Percentiles rank a stretch among this genome's conserved stretches.
These are phyloP conservation scores for Xyrauchen texanus DNA, from an alignment of 2,113 vertebrate species.

Conservation along the genomic window DNA sequence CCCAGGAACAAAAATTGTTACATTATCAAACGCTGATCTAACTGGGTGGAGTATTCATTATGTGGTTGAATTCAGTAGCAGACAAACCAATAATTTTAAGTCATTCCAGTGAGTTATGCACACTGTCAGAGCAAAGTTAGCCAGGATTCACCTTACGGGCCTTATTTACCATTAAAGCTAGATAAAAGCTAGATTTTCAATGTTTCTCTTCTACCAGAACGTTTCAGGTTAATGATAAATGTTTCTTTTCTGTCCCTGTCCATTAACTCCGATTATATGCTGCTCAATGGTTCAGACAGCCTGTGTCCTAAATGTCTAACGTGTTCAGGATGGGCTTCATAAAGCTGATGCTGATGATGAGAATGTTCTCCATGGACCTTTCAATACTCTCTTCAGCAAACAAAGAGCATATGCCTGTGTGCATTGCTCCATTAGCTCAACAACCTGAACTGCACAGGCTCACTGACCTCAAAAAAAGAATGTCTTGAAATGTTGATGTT, in stretches of 20 bases:
- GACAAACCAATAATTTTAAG: not conserved
- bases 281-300: constrained; percentile 36
- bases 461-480: constrained; percentile 16
- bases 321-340: constrained; percentile 7
- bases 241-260: constrained; percentile 12
- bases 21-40: constrained; percentile 3
- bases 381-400: constrained; percentile 42
- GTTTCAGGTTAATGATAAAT: constrained; percentile 37
- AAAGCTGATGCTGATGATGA: constrained; percentile 25
- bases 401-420: constrained; percentile 42
- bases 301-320: constrained; percentile 29
- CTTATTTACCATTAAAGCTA: not conserved
- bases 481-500: not conserved
- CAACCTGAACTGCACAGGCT: constrained; percentile 14
- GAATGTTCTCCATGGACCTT: constrained; percentile 19
- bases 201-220: not conserved
- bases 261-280: constrained; percentile 22
- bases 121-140: not conserved
- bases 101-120: not conserved
- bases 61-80: not conserved
- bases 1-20: too few relatives aligned
- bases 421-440: constrained; percentile 11
- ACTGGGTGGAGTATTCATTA: not conserved
- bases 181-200: not conserved
- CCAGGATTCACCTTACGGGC: not conserved